Evolutionary conservation across 2,113 vertebrate species (phyloP).

Genomic region (Tretioscincus oriximinensis): DNA sequence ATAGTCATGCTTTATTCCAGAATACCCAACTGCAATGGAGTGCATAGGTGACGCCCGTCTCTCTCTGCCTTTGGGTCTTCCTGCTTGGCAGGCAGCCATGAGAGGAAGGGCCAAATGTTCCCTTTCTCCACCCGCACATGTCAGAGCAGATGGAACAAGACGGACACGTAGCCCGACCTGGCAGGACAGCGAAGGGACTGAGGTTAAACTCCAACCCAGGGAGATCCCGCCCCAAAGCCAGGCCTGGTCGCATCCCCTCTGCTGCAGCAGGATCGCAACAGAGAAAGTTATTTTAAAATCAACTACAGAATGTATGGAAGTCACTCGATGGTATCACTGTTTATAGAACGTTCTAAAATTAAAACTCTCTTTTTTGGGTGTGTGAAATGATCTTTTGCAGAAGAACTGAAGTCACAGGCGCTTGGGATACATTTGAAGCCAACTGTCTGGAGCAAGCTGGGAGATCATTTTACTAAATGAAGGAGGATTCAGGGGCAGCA

Average conservation of each 20-base stretch:
- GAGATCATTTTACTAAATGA: not conserved
- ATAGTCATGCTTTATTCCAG: too few relatives aligned
- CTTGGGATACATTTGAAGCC: not conserved
- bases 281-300: not conserved
- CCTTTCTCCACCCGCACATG: rapidly evolving
- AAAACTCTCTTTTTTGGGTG: not conserved
- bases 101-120: not conserved
- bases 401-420: too few relatives aligned
- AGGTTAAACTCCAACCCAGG: not conserved
- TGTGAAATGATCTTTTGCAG: not conserved
- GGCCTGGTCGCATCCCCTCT: not conserved
- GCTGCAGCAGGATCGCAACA: not conserved
- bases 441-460: not conserved
- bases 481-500: not conserved
- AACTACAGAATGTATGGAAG: not conserved
- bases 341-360: not conserved
- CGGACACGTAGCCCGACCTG: not conserved
- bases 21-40: too few relatives aligned
- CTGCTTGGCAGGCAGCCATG: too few relatives aligned
- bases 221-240: not conserved
- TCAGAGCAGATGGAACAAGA: not conserved
- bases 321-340: not conserved
- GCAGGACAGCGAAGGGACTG: not conserved
- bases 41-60: too few relatives aligned
- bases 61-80: too few relatives aligned